Percentiles rank a stretch among this genome's conserved stretches.
These are phyloP conservation scores for Drosophila nr. perissopoda DNA, from an alignment of 2,888 invertebrate species.

Conservation along the genomic window DNA sequence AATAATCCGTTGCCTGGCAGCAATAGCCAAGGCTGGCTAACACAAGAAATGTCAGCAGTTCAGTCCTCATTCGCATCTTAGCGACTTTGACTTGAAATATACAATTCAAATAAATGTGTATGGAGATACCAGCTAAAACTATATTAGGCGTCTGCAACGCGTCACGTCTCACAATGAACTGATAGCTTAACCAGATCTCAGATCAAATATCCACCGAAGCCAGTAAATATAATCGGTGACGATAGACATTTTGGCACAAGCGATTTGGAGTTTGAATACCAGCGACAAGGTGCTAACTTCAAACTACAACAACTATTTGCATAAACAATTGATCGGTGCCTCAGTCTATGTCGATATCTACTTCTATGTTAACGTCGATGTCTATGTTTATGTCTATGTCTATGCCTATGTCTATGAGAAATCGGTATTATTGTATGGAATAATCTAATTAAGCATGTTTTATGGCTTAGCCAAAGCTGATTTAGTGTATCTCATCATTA, in stretches of 20 bases:
- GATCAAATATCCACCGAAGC: conserved; percentile 48
- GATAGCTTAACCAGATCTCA: conserved; percentile 24
- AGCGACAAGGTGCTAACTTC: conserved; percentile 56
- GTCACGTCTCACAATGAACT: conserved; percentile 64
- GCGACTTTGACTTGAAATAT: background rate
- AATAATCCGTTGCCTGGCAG: conserved; percentile 70
- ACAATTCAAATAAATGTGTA: conserved; percentile 1
- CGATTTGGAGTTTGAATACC: conserved; percentile 39
- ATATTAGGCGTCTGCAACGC: conserved; percentile 47
- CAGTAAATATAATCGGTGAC: conserved; percentile 49
- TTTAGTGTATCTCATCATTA: conserved; percentile 72
- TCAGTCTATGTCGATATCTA: conserved; percentile 1
- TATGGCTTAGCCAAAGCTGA: conserved; percentile 71
- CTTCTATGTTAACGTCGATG: background rate
- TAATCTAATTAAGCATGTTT: conserved; percentile 65
- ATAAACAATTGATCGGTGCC: conserved; percentile 51
- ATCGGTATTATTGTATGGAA: conserved; percentile 20
- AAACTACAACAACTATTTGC: conserved; percentile 42
- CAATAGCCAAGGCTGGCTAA: conserved; percentile 25
- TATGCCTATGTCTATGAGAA: conserved; percentile 11
- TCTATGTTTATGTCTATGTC: conserved; percentile 10
- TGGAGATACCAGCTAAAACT: conserved; percentile 8
- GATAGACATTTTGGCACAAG: conserved; percentile 59
- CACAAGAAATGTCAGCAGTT: conserved; percentile 28
- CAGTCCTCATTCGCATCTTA: conserved; percentile 28